A percentile compares a stretch with the other conserved stretches of the same genome.
Evolutionary conservation across 1,140 invertebrate genomes (phyloP).

Genomic region (Parasteatoda tepidariorum): DNA sequence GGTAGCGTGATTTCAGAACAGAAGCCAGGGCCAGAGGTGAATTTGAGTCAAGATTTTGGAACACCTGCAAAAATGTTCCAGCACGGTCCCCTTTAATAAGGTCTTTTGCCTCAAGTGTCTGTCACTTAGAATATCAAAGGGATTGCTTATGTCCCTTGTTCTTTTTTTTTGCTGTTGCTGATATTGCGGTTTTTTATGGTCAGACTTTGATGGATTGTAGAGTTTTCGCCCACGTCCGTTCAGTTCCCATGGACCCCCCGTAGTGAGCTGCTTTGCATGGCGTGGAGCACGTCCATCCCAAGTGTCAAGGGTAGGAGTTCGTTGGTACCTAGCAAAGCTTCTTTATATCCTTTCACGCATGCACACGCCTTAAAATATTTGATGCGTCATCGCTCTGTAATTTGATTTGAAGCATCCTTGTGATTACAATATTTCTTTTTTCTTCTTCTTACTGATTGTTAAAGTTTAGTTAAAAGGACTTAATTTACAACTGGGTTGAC

Average conservation of each 20-base stretch:
- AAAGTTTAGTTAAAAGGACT: too few species aligned
- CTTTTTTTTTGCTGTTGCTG: not conserved
- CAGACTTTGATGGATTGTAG: conserved; percentile 33
- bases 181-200: not conserved
- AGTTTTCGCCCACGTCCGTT: conserved; percentile 18
- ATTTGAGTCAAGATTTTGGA: not conserved
- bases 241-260: not conserved
- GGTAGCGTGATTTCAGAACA: conserved; percentile 28
- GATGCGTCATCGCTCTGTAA: too few species aligned
- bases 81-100: conserved; percentile 15
- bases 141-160: not conserved
- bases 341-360: too few species aligned
- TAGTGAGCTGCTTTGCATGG: conserved; percentile 11
- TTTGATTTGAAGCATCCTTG: too few species aligned
- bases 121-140: conserved; percentile 1
- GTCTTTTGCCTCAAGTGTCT: conserved; percentile 21
- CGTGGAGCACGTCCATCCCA: not conserved
- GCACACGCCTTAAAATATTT: too few species aligned
- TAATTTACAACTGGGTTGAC: too few species aligned
- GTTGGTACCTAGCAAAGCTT: conserved; percentile 8
- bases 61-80: conserved; percentile 44
- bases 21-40: conserved; percentile 38
- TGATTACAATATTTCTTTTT: too few species aligned
- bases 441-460: too few species aligned
- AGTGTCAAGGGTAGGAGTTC: conserved; percentile 40